A percentile compares a stretch with the other conserved stretches of the same genome.
phyloP scores from a whole-genome alignment of 1,140 invertebrate genomes.

The Conus betulinus region DNA sequence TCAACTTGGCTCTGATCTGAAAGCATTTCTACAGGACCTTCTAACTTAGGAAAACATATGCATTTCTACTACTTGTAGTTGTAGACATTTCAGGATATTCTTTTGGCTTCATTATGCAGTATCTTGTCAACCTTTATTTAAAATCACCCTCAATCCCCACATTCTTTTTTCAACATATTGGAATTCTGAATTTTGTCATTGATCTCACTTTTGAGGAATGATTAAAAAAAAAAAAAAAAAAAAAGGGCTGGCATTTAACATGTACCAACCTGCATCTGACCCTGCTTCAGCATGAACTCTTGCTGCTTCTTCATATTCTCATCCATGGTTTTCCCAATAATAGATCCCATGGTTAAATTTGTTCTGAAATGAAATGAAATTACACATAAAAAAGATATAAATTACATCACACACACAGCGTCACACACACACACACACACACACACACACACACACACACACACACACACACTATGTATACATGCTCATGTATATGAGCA shows the following conservation, averaged over 20 bases:
- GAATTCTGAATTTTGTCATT: too few species aligned
- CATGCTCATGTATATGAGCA: neutral
- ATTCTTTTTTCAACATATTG: too few species aligned
- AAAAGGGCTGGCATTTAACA: neutral
- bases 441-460: neutral
- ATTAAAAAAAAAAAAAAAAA: constrained; percentile 12
- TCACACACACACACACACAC: neutral
- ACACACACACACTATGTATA: too few species aligned
- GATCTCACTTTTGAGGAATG: neutral
- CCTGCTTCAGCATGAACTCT: constrained; percentile 83
- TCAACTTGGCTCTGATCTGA: too few species aligned
- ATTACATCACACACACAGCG: too few species aligned
- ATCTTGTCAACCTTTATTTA: too few species aligned
- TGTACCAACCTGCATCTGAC: constrained; percentile 80
- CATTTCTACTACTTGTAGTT: too few species aligned
- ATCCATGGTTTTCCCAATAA: constrained; percentile 76
- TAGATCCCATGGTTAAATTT: constrained; percentile 58
- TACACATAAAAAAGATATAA: neutral
- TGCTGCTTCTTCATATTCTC: constrained; percentile 82
- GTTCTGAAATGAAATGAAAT: neutral
- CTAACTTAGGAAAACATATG: too few species aligned
- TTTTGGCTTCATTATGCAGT: too few species aligned
- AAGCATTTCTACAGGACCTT: too few species aligned
- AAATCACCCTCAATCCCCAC: too few species aligned
- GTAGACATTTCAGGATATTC: too few species aligned